Percentiles rank a stretch among this genome's conserved stretches.
Conservation (phyloP, 2,113 vertebrate species). For the Cryptoleucopteryx plumbea region DNA sequence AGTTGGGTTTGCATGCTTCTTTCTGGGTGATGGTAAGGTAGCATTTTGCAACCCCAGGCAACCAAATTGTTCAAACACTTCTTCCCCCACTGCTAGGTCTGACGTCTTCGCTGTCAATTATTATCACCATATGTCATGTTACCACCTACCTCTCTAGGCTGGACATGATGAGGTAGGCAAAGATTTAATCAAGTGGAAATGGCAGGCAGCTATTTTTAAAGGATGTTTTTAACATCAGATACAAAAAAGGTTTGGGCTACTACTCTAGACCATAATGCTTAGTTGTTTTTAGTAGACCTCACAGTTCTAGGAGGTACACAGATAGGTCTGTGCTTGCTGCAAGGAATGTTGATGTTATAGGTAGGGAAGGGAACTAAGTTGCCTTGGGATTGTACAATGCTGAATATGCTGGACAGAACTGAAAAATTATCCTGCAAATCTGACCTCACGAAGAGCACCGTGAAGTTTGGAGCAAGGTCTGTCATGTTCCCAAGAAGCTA, state of each 20-base stretch:
- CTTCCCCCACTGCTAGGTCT: neutral
- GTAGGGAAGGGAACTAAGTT: neutral
- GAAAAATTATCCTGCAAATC: neutral
- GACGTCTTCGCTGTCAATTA: neutral
- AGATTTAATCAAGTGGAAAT: neutral
- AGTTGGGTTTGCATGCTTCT: neutral
- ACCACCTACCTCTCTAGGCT: neutral
- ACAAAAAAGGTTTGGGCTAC: neutral
- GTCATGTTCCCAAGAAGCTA: neutral
- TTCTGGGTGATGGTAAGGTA: neutral
- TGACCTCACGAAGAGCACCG: fast-evolving
- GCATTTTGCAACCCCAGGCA: neutral
- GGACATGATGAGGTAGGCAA: neutral
- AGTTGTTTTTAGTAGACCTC: neutral
- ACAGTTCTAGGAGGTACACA: neutral
- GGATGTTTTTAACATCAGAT: neutral
- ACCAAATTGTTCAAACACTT: neutral
- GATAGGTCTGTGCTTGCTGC: neutral
- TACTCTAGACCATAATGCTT: neutral
- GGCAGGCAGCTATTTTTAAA: neutral
- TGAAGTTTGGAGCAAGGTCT: neutral
- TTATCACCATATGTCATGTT: neutral
- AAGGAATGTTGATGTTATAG: fast-evolving
- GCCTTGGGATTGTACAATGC: neutral
- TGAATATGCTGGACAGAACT: neutral